A percentile compares a stretch with the other conserved stretches of the same genome.
phyloP scores from a whole-genome alignment of 2,797 vertebrate species.

The Pangasius sanitwongsei region DNA sequence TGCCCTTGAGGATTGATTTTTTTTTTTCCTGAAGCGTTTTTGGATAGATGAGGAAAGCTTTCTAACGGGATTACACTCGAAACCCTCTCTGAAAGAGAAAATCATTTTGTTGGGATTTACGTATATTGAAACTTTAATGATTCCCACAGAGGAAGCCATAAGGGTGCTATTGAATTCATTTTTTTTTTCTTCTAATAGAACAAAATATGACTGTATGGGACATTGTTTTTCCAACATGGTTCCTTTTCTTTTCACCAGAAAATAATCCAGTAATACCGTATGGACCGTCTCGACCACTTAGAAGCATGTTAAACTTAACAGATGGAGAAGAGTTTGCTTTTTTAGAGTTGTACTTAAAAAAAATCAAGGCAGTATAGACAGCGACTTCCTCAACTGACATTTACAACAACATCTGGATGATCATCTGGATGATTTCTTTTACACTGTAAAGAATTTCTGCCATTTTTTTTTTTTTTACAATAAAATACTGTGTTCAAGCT shows the following conservation, averaged over 20 bases:
- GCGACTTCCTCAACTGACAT: background rate
- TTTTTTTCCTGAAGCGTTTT: background rate
- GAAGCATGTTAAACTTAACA: background rate
- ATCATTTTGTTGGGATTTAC: background rate
- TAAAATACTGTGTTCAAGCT: background rate
- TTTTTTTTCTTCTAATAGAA: background rate
- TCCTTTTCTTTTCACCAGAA: background rate
- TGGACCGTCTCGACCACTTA: background rate
- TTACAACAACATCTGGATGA: constrained; percentile 10
- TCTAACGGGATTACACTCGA: constrained; percentile 7
- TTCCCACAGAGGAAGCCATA: background rate
- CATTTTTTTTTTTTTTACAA: background rate
- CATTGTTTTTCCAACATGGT: background rate
- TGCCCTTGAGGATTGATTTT: background rate
- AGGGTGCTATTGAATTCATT: background rate
- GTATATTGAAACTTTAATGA: constrained; percentile 2
- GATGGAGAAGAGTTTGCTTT: background rate
- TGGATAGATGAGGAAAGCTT: background rate
- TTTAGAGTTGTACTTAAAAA: background rate
- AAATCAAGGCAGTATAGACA: background rate
- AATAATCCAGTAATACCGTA: background rate
- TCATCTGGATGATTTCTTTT: background rate
- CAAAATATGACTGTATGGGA: background rate
- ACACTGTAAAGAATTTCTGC: background rate
- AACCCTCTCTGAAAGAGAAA: constrained; percentile 7